phyloP scores from a whole-genome alignment of 1,140 invertebrate species.

The Heliconius eleuchia region DNA sequence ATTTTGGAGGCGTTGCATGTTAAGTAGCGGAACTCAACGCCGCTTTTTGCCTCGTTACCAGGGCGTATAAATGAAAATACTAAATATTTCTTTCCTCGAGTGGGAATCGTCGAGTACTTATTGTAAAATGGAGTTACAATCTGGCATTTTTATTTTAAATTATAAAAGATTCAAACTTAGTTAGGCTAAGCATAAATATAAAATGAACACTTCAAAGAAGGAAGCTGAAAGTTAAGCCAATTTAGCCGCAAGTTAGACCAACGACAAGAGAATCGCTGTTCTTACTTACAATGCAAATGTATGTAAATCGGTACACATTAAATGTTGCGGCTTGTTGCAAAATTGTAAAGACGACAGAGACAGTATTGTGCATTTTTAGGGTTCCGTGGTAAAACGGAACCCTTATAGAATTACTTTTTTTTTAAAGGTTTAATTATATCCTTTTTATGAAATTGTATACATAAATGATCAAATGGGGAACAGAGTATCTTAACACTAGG shows the following conservation, averaged over 20 bases:
- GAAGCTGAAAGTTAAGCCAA: conserved; percentile 26
- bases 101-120: too few relatives aligned
- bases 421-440: too few relatives aligned
- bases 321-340: conserved; percentile 25
- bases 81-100: too few relatives aligned
- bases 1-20: too few relatives aligned
- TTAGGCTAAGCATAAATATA: not conserved
- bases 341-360: conserved; percentile 22
- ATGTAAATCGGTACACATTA: conserved; percentile 33
- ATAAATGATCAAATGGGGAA: too few relatives aligned
- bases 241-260: conserved; percentile 28
- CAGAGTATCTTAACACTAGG: too few relatives aligned
- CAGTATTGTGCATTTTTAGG: not conserved
- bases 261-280: conserved; percentile 33
- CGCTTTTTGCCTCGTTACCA: too few relatives aligned
- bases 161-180: not conserved
- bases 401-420: not conserved
- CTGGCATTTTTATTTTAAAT: not conserved
- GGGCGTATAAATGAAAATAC: too few relatives aligned
- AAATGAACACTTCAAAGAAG: conserved; percentile 13
- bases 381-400: too few relatives aligned
- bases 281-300: conserved; percentile 36
- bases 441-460: too few relatives aligned
- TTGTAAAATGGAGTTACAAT: not conserved
- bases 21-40: too few relatives aligned